Conservation (phyloP, 2,797 vertebrate species). For the Dryobates pubescens region DNA sequence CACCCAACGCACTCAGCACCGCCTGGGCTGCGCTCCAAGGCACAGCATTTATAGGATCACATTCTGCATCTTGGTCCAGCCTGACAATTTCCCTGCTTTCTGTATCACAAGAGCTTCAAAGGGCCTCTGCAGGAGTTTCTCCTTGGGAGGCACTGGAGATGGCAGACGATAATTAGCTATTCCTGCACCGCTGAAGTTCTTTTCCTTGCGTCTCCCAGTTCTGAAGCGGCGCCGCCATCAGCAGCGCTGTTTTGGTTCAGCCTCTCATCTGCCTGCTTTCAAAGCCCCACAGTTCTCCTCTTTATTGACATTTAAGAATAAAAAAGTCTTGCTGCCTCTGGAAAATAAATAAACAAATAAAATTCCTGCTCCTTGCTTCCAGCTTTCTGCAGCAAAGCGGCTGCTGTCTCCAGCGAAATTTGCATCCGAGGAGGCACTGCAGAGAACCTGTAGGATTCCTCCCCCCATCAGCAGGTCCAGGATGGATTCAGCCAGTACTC, state of each 20-base stretch:
- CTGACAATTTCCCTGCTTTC: slow-evolving; percentile 57
- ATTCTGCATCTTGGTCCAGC: slow-evolving; percentile 48
- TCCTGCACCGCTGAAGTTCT: neutral
- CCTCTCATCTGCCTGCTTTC: slow-evolving; percentile 30
- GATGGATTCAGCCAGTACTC: too few species aligned
- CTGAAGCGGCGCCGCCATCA: slow-evolving; percentile 8
- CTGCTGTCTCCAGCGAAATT: neutral
- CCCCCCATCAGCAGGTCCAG: neutral
- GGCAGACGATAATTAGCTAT: slow-evolving; percentile 37
- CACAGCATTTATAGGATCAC: slow-evolving; percentile 53
- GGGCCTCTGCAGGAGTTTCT: slow-evolving; percentile 42
- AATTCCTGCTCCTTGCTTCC: neutral
- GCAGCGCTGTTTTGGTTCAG: slow-evolving; percentile 40
- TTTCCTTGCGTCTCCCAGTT: slow-evolving; percentile 40
- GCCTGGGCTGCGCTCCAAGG: slow-evolving; percentile 57
- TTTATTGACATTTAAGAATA: neutral
- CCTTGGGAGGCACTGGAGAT: slow-evolving; percentile 19
- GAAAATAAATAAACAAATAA: neutral
- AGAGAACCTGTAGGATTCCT: neutral
- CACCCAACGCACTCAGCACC: slow-evolving; percentile 42
- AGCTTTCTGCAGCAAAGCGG: neutral
- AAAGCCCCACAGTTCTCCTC: neutral
- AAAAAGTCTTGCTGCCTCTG: neutral
- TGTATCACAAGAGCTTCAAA: slow-evolving; percentile 44
- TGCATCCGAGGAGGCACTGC: neutral